phyloP scores from a whole-genome alignment of 2,888 invertebrate genomes.

The Polia nebulosa region DNA sequence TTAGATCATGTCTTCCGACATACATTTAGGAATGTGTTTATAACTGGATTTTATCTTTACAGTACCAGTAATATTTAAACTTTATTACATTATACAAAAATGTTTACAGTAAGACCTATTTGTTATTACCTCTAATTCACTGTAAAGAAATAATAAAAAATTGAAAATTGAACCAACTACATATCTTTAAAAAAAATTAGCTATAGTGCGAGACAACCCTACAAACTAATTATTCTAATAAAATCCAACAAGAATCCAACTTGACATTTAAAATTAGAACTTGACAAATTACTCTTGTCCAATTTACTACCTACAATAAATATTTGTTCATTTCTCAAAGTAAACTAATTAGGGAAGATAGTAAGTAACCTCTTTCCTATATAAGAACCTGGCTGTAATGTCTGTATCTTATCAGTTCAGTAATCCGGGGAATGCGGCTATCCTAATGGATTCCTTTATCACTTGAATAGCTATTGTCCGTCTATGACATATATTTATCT shows the following conservation, averaged over 20 bases:
- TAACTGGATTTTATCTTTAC: too few relatives aligned
- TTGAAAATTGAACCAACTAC: too few relatives aligned
- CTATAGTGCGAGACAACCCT: neutral
- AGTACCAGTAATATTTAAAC: too few relatives aligned
- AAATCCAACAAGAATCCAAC: neutral
- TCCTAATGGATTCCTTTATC: conserved; percentile 59
- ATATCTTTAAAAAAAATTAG: neutral
- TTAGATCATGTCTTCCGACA: too few relatives aligned
- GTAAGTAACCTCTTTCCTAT: conserved; percentile 15
- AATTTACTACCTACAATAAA: conserved; percentile 1
- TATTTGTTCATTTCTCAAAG: conserved; percentile 25
- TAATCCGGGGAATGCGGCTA: conserved; percentile 54
- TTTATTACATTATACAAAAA: too few relatives aligned
- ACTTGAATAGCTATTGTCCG: conserved; percentile 31
- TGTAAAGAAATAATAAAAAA: too few relatives aligned
- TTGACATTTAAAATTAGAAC: conserved; percentile 29
- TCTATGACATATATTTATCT: conserved; percentile 25
- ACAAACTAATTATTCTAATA: neutral
- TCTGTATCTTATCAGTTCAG: conserved; percentile 49
- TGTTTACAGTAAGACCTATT: too few relatives aligned
- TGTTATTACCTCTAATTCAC: too few relatives aligned
- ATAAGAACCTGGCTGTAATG: neutral
- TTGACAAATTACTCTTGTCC: neutral
- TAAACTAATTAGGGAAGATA: conserved; percentile 36
- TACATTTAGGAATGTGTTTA: too few relatives aligned